Conservation (phyloP, 2,113 vertebrate genomes). For the Willisornis vidua region DNA sequence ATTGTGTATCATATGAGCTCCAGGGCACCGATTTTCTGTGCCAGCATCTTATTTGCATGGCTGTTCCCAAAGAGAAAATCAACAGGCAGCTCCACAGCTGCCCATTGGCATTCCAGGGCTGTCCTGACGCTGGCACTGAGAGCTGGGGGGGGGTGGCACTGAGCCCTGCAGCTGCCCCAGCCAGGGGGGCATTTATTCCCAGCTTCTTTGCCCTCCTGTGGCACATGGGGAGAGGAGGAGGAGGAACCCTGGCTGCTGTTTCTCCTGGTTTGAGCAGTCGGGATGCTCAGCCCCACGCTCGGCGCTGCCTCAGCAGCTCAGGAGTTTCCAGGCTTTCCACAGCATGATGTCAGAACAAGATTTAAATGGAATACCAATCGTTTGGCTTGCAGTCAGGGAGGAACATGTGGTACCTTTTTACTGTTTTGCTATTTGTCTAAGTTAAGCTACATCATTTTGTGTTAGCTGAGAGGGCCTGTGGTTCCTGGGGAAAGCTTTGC, state of each 20-base stretch:
- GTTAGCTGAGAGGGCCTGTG: neutral
- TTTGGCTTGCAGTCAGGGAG: neutral
- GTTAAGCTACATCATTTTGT: conserved; percentile 47
- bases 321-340: neutral
- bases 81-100: conserved; percentile 34
- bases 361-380: conserved; percentile 38
- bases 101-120: neutral
- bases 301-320: neutral
- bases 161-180: neutral
- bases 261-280: neutral
- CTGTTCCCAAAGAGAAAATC: conserved; percentile 10
- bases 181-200: neutral
- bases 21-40: neutral
- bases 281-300: neutral
- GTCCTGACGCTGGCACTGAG: neutral
- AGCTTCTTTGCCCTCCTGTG: neutral
- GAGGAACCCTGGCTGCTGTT: neutral
- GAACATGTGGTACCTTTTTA: conserved; percentile 9
- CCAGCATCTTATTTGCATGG: neutral
- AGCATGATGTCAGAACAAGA: neutral
- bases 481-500: conserved; percentile 27
- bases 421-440: conserved; percentile 51
- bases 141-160: neutral
- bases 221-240: neutral
- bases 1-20: neutral